Evolutionary conservation across 2,113 vertebrate species (phyloP).

Genomic region (Hipposideros armiger): DNA sequence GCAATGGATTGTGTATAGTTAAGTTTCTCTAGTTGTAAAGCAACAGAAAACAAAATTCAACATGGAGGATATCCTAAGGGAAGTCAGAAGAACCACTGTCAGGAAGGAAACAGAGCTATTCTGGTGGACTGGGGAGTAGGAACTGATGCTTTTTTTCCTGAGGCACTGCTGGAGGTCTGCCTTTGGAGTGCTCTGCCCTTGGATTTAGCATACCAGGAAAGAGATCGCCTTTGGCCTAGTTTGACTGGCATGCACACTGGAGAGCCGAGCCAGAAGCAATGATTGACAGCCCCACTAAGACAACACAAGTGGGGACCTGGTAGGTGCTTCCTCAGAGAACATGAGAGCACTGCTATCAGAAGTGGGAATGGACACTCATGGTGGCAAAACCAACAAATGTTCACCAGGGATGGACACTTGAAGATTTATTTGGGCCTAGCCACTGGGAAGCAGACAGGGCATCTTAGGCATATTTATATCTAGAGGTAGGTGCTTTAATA

Average conservation of each 20-base stretch:
- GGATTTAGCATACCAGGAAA: neutral
- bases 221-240: neutral
- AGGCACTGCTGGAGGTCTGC: neutral
- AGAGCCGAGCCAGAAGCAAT: neutral
- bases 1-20: neutral
- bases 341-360: neutral
- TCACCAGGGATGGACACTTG: neutral
- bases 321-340: neutral
- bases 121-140: neutral
- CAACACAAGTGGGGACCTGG: accelerated
- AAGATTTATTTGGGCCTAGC: neutral
- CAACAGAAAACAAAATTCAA: neutral
- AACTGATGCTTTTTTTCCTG: neutral
- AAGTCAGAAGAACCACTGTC: neutral
- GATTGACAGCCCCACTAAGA: neutral
- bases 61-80: neutral
- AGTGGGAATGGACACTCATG: neutral
- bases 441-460: neutral
- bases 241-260: neutral
- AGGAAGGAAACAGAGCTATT: neutral
- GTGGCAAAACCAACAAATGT: neutral
- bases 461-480: neutral
- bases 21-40: slow-evolving; percentile 20
- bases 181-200: neutral
- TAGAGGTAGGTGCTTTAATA: neutral